A percentile compares a stretch with the other conserved stretches of the same genome.
Conservation (phyloP, 2,888 invertebrate genomes). For the Metacarcinus magister region DNA sequence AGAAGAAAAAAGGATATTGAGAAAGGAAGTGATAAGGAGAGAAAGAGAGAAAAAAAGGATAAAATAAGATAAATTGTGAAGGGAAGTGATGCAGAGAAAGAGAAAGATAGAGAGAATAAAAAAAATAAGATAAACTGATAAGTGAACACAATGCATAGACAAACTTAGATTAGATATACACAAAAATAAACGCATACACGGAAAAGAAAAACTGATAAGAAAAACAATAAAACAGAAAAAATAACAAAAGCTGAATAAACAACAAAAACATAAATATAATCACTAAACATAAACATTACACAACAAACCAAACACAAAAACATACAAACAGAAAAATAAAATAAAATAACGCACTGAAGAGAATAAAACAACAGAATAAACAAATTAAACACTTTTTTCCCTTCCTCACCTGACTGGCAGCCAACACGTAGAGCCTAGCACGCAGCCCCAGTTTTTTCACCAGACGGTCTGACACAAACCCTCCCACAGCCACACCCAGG, state of each 20-base stretch:
- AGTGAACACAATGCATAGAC: too few relatives aligned
- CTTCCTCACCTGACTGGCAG: conserved; percentile 86
- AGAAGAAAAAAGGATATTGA: background rate
- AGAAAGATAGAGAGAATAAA: background rate
- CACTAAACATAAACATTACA: background rate
- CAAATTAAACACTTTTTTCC: too few relatives aligned
- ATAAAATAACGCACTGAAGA: too few relatives aligned
- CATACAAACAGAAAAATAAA: too few relatives aligned
- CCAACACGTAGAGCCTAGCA: conserved; percentile 87
- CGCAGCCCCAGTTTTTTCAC: conserved; percentile 76
- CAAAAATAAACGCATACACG: too few relatives aligned
- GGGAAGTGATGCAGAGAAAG: background rate
- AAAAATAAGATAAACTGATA: background rate
- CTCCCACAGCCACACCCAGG: conserved; percentile 86
- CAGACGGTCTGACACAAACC: conserved; percentile 92
- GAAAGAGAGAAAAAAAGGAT: background rate
- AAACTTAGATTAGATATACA: too few relatives aligned
- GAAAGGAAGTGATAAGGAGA: background rate
- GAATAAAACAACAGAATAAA: too few relatives aligned
- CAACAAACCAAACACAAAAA: background rate
- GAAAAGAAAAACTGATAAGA: too few relatives aligned
- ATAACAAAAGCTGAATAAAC: background rate
- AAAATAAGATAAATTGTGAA: background rate
- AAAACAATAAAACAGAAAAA: background rate
- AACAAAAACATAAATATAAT: background rate